Conservation (phyloP, 2,888 invertebrate species). For the Drosophila vallismaia region DNA sequence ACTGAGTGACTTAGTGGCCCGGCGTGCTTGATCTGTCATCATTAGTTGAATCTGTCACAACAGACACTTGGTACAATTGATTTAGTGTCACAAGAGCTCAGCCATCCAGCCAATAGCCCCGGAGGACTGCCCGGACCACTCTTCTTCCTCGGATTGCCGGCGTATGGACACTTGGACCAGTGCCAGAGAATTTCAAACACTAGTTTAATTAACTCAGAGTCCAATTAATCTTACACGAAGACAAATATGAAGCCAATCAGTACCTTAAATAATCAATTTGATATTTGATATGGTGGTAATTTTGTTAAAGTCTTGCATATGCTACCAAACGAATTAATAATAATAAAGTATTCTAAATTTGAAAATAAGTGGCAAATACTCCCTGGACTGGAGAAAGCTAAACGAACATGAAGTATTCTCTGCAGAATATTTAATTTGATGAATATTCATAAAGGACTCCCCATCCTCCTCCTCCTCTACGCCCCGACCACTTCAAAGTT, state of each 20-base stretch:
- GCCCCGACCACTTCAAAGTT: constrained; percentile 20
- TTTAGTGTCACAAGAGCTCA: constrained; percentile 60
- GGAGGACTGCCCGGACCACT: constrained; percentile 16
- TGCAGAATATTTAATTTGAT: too few species aligned
- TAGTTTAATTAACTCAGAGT: constrained; percentile 20
- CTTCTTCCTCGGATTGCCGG: constrained; percentile 14
- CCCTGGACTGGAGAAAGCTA: too few species aligned
- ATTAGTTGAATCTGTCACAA: constrained; percentile 71
- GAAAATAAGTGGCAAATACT: too few species aligned
- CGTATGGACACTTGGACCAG: neutral
- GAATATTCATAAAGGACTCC: too few species aligned
- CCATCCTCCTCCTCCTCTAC: neutral
- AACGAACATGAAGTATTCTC: too few species aligned
- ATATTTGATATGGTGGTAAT: neutral
- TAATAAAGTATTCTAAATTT: too few species aligned
- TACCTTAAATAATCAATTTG: neutral
- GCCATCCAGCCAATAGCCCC: constrained; percentile 26
- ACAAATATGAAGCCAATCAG: constrained; percentile 6
- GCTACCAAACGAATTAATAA: too few species aligned
- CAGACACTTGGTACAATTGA: constrained; percentile 74
- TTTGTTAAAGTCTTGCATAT: too few species aligned
- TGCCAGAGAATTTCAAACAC: constrained; percentile 29
- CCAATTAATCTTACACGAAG: constrained; percentile 18
- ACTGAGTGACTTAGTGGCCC: constrained; percentile 49
- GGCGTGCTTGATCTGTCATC: constrained; percentile 69